Conservation (phyloP, 2,888 invertebrate genomes). For the Drosophila mulleri region DNA sequence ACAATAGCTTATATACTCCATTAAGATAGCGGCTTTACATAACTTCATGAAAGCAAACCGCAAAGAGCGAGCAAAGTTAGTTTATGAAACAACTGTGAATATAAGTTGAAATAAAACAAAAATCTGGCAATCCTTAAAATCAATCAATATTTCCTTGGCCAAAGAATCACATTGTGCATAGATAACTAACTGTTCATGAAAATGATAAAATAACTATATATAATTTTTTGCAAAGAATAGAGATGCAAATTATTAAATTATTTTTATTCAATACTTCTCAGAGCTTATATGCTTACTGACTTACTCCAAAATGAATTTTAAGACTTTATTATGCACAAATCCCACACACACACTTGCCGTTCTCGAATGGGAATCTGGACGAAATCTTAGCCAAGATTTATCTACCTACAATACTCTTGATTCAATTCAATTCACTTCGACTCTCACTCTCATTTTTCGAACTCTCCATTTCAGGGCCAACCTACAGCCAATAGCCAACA, state of each 20-base stretch:
- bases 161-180: no score
- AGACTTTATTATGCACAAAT: background rate
- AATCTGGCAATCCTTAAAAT: no score
- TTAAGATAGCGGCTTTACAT: background rate
- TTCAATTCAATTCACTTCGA: background rate
- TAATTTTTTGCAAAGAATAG: no score
- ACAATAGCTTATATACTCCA: background rate
- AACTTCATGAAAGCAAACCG: no score
- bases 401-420: constrained; percentile 1
- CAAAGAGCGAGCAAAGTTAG: no score
- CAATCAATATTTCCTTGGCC: no score
- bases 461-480: constrained; percentile 21
- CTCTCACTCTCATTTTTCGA: constrained; percentile 19
- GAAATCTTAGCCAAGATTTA: constrained; percentile 7
- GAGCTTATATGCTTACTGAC: background rate
- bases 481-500: background rate
- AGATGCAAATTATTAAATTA: no score
- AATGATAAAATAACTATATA: no score
- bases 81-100: no score
- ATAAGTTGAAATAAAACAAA: no score
- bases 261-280: background rate
- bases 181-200: no score
- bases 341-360: background rate
- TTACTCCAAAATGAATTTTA: background rate
- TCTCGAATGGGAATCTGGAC: background rate